Evolutionary conservation across 2,113 vertebrate species (phyloP).

Genomic region (Cinclus cinclus): DNA sequence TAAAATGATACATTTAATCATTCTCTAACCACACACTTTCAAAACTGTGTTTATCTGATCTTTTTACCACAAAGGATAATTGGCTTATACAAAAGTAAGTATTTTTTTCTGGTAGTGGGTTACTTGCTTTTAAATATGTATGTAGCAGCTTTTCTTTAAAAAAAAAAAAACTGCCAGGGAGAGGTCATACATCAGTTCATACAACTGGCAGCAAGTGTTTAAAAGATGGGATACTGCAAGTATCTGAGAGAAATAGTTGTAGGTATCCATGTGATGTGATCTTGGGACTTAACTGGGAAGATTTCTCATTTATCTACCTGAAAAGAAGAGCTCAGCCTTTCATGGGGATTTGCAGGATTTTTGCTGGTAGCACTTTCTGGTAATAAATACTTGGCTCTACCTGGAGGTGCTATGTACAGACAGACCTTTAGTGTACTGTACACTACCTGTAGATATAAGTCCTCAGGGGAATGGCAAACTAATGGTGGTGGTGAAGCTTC

Average conservation of each 20-base stretch:
- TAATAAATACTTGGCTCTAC: not conserved
- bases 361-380: not conserved
- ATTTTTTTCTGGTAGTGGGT: not conserved
- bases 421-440: not conserved
- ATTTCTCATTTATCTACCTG: not conserved
- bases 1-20: not conserved
- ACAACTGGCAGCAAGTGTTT: not conserved
- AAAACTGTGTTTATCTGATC: not conserved
- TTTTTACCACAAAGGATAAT: not conserved
- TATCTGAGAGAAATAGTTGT: not conserved
- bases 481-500: not conserved
- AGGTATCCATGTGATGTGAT: not conserved
- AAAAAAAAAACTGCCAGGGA: not conserved
- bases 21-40: slow-evolving; percentile 1
- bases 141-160: slow-evolving; percentile 6
- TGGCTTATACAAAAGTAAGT: not conserved
- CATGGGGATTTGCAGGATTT: not conserved
- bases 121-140: slow-evolving; percentile 11
- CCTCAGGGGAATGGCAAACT: not conserved
- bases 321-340: not conserved
- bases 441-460: not conserved
- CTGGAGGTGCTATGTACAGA: not conserved
- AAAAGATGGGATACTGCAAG: not conserved
- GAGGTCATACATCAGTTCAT: not conserved
- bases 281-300: not conserved